Conservation (phyloP, 2,888 invertebrate genomes). For the Chrysotoxum bicinctum region DNA sequence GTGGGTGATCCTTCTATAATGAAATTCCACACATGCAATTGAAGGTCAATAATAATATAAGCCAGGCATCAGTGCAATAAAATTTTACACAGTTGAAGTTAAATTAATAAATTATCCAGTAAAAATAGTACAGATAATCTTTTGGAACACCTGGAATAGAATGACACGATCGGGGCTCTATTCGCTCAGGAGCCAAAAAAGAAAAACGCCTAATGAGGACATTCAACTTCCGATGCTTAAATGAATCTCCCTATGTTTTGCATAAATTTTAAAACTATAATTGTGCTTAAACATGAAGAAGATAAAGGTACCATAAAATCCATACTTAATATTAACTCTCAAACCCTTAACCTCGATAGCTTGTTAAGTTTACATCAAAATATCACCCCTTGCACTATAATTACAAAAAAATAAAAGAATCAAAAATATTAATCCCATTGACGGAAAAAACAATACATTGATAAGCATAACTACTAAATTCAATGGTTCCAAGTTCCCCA, state of each 20-base stretch:
- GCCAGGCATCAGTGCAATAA: too few species aligned
- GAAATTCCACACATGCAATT: too few species aligned
- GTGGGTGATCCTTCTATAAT: too few species aligned
- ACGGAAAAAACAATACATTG: conserved; percentile 51
- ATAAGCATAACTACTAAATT: conserved; percentile 39
- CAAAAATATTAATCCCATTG: conserved; percentile 36
- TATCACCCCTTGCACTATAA: conserved; percentile 15
- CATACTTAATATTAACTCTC: not conserved
- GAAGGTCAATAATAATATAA: too few species aligned
- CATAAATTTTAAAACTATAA: not conserved
- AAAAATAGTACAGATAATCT: too few species aligned
- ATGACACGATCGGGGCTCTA: too few species aligned
- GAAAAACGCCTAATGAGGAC: too few species aligned
- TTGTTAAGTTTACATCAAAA: not conserved
- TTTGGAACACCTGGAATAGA: too few species aligned
- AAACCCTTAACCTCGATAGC: not conserved
- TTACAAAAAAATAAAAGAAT: not conserved
- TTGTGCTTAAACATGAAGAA: not conserved
- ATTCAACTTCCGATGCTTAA: not conserved
- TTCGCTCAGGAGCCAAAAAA: too few species aligned
- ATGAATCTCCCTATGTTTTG: not conserved
- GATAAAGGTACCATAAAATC: not conserved
- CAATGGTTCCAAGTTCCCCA: conserved; percentile 19
- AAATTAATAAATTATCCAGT: too few species aligned
- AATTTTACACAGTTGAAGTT: too few species aligned